These are phyloP conservation scores for Pachliopta kotzebuea DNA, from an alignment of 2,888 invertebrate genomes.

Conservation along the genomic window DNA sequence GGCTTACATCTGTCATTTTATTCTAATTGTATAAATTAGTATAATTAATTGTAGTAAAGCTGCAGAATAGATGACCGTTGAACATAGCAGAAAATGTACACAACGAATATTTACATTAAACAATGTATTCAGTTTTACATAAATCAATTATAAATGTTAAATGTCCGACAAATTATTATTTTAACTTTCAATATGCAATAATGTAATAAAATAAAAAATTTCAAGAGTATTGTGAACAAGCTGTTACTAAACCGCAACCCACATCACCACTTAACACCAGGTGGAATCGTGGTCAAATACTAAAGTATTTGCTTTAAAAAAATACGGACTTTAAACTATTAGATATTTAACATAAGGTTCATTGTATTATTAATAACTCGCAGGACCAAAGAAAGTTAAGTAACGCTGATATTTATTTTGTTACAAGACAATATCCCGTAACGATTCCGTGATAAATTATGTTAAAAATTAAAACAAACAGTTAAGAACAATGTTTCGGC, in stretches of 20 bases:
- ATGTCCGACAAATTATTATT: not conserved
- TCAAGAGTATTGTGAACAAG: no score
- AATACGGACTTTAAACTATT: not conserved
- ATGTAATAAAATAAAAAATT: no score
- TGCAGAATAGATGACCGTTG: not conserved
- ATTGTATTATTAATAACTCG: not conserved
- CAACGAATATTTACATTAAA: not conserved
- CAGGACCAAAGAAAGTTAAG: constrained; percentile 13
- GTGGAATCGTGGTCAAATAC: no score
- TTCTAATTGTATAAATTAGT: not conserved
- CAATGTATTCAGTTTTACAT: not conserved
- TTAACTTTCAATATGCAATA: not conserved
- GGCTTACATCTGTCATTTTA: not conserved
- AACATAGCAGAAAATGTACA: not conserved
- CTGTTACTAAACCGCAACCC: no score
- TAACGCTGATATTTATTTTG: constrained; percentile 9
- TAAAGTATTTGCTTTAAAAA: no score
- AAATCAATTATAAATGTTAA: not conserved
- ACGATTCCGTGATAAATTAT: constrained; percentile 51
- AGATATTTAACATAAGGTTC: no score
- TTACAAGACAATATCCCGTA: constrained; percentile 15
- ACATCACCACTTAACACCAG: no score
- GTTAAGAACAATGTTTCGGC: constrained; percentile 50
- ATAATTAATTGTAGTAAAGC: not conserved
- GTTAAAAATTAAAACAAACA: constrained; percentile 27